Conservation (phyloP, 2,888 invertebrate species). For the Lasioglossum malachurum region DNA sequence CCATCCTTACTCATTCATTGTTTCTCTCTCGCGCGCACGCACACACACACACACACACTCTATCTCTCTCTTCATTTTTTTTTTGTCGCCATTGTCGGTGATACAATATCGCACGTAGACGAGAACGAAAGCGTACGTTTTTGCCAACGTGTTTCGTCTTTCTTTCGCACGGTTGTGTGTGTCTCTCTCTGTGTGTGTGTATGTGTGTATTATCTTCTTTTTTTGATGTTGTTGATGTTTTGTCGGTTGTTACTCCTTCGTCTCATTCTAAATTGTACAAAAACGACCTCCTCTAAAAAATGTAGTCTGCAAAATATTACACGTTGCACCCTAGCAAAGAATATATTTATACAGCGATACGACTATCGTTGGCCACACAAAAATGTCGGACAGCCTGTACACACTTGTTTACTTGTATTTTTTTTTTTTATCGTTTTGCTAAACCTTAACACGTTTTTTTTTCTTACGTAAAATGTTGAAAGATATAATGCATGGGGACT, state of each 20-base stretch:
- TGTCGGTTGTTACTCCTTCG: not conserved
- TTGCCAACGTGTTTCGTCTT: not conserved
- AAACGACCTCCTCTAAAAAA: constrained; percentile 45
- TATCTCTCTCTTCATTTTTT: not conserved
- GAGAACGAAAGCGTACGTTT: constrained; percentile 4
- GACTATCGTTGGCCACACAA: constrained; percentile 79
- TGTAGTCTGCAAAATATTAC: constrained; percentile 61
- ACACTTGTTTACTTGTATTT: constrained; percentile 66
- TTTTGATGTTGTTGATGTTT: not conserved
- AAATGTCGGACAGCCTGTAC: constrained; percentile 79
- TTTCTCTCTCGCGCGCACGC: not conserved
- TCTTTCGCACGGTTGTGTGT: constrained; percentile 10
- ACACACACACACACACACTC: not conserved
- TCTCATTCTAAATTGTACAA: constrained; percentile 46
- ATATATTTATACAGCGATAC: constrained; percentile 62
- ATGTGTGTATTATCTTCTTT: not conserved
- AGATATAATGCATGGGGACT: constrained; percentile 77
- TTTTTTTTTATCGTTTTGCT: constrained; percentile 52
- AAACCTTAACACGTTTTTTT: constrained; percentile 71
- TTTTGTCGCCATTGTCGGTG: constrained; percentile 5
- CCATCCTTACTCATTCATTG: not conserved
- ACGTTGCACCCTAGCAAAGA: constrained; percentile 52
- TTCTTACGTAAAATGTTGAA: constrained; percentile 78
- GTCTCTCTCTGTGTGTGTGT: not conserved
- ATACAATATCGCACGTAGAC: constrained; percentile 2